Percentiles rank a stretch among this genome's conserved stretches.
These are phyloP conservation scores for Beris morrisii DNA, from an alignment of 2,888 invertebrate species.

Conservation along the genomic window DNA sequence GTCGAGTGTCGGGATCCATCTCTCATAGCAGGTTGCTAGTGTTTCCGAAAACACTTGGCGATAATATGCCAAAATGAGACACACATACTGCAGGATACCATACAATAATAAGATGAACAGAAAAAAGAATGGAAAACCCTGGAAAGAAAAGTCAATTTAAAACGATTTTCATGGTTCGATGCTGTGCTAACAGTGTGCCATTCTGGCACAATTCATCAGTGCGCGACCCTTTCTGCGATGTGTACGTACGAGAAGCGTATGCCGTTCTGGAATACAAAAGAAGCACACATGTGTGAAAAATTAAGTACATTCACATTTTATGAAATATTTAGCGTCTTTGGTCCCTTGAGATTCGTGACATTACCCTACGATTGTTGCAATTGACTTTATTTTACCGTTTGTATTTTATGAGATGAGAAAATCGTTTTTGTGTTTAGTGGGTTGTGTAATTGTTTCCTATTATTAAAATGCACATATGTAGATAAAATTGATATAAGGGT, in stretches of 20 bases:
- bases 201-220: slow-evolving; percentile 19
- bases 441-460: too few relatives aligned
- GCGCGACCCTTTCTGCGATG: slow-evolving; percentile 3
- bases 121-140: background rate
- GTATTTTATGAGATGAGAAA: too few relatives aligned
- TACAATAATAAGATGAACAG: too few relatives aligned
- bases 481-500: slow-evolving; percentile 1
- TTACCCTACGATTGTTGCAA: slow-evolving; percentile 25
- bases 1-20: slow-evolving; percentile 2
- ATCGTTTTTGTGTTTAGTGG: too few relatives aligned
- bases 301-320: slow-evolving; percentile 32
- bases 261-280: slow-evolving; percentile 31
- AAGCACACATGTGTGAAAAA: slow-evolving; percentile 39
- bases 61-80: too few relatives aligned
- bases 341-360: slow-evolving; percentile 13
- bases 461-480: background rate
- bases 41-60: too few relatives aligned
- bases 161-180: slow-evolving; percentile 37
- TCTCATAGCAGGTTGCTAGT: too few relatives aligned
- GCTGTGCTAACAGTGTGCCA: slow-evolving; percentile 33
- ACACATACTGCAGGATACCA: too few relatives aligned
- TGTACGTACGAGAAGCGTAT: background rate
- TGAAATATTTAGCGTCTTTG: slow-evolving; percentile 28
- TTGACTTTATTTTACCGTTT: slow-evolving; percentile 11
- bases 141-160: slow-evolving; percentile 36